Conservation (phyloP, 2,113 vertebrate species). For the Sula dactylatra region DNA sequence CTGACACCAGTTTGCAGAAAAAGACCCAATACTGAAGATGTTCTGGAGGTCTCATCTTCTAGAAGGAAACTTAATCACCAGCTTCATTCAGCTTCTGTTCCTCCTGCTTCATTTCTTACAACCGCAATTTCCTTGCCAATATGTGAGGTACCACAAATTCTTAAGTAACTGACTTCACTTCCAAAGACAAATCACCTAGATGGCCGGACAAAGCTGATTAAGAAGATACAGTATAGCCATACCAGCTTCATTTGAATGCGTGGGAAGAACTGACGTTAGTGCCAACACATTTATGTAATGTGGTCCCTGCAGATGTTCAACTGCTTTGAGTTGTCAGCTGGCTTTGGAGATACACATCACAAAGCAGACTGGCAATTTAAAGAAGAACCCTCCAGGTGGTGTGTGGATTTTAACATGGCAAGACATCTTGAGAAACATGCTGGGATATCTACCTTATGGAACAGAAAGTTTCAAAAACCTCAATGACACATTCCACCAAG, state of each 20-base stretch:
- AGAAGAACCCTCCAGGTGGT: constrained; percentile 28
- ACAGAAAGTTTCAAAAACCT: constrained; percentile 2
- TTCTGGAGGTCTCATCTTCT: neutral
- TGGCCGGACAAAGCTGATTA: constrained; percentile 13
- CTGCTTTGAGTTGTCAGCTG: neutral
- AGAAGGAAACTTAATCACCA: neutral
- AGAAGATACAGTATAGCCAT: neutral
- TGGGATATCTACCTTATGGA: neutral
- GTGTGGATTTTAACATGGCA: neutral
- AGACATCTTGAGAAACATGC: constrained; percentile 2
- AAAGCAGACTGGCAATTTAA: constrained; percentile 8
- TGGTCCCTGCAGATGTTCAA: constrained; percentile 50
- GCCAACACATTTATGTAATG: constrained; percentile 40
- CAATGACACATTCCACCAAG: neutral
- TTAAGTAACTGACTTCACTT: neutral
- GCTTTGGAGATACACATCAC: constrained; percentile 44
- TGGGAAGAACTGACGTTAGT: neutral
- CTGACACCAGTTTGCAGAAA: neutral
- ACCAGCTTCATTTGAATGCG: neutral
- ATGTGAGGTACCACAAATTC: neutral
- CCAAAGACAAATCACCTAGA: constrained; percentile 38
- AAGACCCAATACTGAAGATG: neutral
- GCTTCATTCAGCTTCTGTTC: neutral
- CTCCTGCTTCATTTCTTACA: neutral
- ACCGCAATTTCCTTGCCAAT: neutral